Evolutionary conservation across 1,140 invertebrate genomes (phyloP).

Genomic region (Trachymyrmex septentrionalis): DNA sequence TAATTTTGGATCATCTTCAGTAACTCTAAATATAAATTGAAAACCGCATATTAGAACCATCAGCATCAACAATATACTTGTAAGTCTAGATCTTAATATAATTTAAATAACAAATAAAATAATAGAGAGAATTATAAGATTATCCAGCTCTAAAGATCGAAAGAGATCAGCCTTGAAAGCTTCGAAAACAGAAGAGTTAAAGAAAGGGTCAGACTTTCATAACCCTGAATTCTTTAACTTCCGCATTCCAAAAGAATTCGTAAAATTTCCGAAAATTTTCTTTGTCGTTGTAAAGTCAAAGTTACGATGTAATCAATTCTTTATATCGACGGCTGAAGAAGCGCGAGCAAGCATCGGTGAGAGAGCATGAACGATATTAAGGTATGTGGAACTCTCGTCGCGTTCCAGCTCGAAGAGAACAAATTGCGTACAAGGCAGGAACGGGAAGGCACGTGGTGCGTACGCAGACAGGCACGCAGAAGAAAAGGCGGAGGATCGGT

Average conservation of each 20-base stretch:
- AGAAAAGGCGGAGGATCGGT: slow-evolving; percentile 67
- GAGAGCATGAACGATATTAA: not conserved
- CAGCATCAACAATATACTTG: too few species aligned
- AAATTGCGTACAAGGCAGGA: slow-evolving; percentile 82
- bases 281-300: not conserved
- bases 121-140: not conserved
- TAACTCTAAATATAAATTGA: too few species aligned
- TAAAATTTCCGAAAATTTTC: not conserved
- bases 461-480: slow-evolving; percentile 72
- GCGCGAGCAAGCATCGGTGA: not conserved
- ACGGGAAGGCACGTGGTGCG: slow-evolving; percentile 69
- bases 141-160: not conserved
- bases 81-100: too few species aligned
- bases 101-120: too few species aligned
- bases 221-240: not conserved
- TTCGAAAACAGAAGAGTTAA: not conserved
- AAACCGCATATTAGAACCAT: too few species aligned
- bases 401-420: slow-evolving; percentile 78
- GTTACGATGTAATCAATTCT: not conserved
- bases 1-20: too few species aligned
- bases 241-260: not conserved
- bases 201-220: not conserved
- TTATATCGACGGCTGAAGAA: not conserved
- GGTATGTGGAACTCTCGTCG: slow-evolving; percentile 54
- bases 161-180: not conserved